Evolutionary conservation across 1,140 invertebrate species (phyloP).

Genomic region (Gryllus bimaculatus): DNA sequence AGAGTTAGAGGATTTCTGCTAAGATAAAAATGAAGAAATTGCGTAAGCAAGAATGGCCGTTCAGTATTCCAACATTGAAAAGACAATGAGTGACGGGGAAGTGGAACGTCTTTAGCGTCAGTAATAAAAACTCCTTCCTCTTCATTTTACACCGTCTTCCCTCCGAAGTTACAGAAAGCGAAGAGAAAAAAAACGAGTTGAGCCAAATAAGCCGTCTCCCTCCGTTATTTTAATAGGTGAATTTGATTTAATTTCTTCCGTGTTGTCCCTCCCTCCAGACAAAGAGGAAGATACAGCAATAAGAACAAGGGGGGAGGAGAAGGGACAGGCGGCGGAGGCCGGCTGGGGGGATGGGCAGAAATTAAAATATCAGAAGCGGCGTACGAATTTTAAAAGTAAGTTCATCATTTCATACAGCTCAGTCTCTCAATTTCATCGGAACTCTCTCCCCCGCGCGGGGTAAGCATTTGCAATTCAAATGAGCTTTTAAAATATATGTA

Average conservation of each 20-base stretch:
- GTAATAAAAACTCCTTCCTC: not conserved
- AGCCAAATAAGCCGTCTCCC: not conserved
- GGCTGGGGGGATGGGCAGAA: not conserved
- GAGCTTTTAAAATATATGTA: constrained; percentile 2
- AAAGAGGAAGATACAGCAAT: not conserved
- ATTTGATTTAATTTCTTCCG: not conserved
- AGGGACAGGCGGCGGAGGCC: not conserved
- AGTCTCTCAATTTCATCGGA: not conserved
- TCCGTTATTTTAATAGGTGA: not conserved
- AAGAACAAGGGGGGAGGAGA: not conserved
- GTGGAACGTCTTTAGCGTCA: not conserved
- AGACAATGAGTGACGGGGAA: not conserved
- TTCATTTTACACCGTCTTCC: not conserved
- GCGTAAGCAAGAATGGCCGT: not conserved
- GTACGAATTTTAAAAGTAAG: constrained; percentile 5
- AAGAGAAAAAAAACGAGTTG: not conserved
- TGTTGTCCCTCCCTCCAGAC: not conserved
- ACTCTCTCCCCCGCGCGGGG: not conserved
- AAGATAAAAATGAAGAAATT: too few relatives aligned
- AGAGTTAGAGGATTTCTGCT: too few relatives aligned
- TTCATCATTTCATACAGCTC: not conserved
- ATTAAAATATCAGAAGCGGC: constrained; percentile 1
- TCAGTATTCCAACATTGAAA: not conserved
- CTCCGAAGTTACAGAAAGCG: not conserved
- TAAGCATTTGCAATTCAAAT: not conserved